A percentile compares a stretch with the other conserved stretches of the same genome.
Conservation (phyloP, 2,113 vertebrate species). For the Numenius arquata region DNA sequence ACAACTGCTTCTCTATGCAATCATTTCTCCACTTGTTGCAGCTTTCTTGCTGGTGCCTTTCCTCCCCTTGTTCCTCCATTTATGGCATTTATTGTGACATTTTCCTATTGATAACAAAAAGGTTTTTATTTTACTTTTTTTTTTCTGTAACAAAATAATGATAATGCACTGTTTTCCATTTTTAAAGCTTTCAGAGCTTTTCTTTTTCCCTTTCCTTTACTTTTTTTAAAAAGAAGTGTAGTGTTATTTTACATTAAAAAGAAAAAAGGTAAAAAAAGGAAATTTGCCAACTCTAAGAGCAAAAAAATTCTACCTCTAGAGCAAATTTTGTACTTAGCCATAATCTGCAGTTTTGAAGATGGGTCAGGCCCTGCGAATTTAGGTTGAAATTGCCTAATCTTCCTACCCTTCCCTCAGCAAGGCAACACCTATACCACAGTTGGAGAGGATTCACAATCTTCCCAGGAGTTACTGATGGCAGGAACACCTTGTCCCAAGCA, state of each 20-base stretch:
- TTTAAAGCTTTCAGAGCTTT: not conserved
- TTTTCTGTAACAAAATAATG: not conserved
- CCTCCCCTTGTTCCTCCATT: not conserved
- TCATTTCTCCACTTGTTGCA: not conserved
- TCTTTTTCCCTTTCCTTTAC: not conserved
- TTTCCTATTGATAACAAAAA: not conserved
- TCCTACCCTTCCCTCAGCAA: not conserved
- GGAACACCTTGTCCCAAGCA: not conserved
- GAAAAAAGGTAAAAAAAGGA: rapidly evolving
- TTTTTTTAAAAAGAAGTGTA: not conserved
- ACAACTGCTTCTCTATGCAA: not conserved
- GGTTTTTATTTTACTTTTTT: not conserved
- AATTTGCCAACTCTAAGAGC: too few relatives aligned
- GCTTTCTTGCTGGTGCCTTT: not conserved
- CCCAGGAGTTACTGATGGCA: not conserved
- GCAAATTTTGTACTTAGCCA: not conserved
- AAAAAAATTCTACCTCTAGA: too few relatives aligned
- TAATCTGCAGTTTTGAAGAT: not conserved
- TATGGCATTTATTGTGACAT: not conserved
- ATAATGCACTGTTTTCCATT: rapidly evolving
- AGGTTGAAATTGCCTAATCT: rapidly evolving
- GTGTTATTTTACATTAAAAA: not conserved
- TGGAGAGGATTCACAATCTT: not conserved
- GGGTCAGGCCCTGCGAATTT: not conserved
- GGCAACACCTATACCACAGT: rapidly evolving